A percentile compares a stretch with the other conserved stretches of the same genome.
Conservation (phyloP, 2,113 vertebrate genomes). For the Odocoileus hemionus region DNA sequence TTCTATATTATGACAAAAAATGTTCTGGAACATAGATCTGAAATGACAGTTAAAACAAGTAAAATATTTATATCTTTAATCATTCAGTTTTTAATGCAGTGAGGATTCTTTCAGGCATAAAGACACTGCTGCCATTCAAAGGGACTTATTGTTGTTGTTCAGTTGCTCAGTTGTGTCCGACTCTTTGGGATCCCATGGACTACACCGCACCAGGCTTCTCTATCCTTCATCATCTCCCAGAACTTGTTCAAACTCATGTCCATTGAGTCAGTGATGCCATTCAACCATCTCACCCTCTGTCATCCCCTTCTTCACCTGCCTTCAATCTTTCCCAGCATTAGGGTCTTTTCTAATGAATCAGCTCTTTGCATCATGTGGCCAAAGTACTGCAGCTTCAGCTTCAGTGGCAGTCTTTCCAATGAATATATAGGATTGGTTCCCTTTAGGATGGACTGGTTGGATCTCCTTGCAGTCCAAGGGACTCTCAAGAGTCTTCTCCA, state of each 20-base stretch:
- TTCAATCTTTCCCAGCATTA: neutral
- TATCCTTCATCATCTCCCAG: neutral
- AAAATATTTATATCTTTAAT: neutral
- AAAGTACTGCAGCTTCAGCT: neutral
- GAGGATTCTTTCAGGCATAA: neutral
- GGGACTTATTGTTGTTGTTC: neutral
- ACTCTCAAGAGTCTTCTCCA: neutral
- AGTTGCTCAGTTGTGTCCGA: neutral
- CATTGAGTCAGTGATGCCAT: neutral
- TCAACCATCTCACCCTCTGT: neutral
- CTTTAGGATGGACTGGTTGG: neutral
- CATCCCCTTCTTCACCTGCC: neutral
- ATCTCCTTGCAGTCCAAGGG: neutral
- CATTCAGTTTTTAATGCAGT: neutral
- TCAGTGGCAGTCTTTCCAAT: neutral
- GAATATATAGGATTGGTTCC: neutral
- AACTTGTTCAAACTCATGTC: neutral
- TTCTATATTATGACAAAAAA: neutral
- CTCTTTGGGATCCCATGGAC: neutral
- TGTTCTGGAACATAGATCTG: neutral
- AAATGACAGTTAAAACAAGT: neutral
- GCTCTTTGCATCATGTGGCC: neutral
- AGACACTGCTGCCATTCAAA: neutral
- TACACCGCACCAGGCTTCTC: neutral
- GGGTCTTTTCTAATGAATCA: neutral